phyloP scores from a whole-genome alignment of 1,140 invertebrate genomes.

The Zaprionus ornatus region DNA sequence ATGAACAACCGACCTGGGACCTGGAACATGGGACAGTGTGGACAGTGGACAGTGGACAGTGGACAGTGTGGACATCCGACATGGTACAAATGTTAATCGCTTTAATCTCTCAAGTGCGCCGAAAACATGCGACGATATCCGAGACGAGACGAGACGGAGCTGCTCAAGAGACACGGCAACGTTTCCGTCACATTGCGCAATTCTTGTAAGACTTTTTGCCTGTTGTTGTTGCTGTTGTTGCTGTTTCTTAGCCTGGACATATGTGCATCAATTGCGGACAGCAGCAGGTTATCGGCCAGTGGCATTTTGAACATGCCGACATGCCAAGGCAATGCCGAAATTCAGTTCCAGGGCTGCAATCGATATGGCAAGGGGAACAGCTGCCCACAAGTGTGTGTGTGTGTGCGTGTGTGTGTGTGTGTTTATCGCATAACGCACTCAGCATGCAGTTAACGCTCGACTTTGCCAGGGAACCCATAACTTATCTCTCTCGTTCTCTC shows the following conservation, averaged over 20 bases:
- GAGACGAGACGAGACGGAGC: slow-evolving; percentile 8
- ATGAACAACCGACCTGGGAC: slow-evolving; percentile 2
- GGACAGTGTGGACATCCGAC: slow-evolving; percentile 39
- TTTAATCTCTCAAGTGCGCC: slow-evolving; percentile 81
- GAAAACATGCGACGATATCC: slow-evolving; percentile 71
- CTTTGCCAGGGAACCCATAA: slow-evolving; percentile 59
- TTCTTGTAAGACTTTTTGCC: slow-evolving; percentile 38
- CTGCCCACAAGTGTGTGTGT: slow-evolving; percentile 7
- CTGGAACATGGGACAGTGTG: background rate
- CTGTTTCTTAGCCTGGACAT: slow-evolving; percentile 25
- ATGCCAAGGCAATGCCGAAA: slow-evolving; percentile 5
- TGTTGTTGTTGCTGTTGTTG: background rate
- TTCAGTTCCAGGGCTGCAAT: slow-evolving; percentile 2
- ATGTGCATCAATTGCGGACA: slow-evolving; percentile 40
- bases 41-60: slow-evolving; percentile 24
- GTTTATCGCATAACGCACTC: slow-evolving; percentile 33
- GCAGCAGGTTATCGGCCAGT: slow-evolving; percentile 45
- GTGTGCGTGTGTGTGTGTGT: background rate
- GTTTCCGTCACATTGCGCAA: slow-evolving; percentile 78
- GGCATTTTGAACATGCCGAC: slow-evolving; percentile 42
- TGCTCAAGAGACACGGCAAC: slow-evolving; percentile 46
- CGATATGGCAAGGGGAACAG: slow-evolving; percentile 19
- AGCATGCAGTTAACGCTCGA: slow-evolving; percentile 61
- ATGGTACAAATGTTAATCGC: slow-evolving; percentile 79
- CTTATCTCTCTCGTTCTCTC: slow-evolving; percentile 52